Evolutionary conservation across 2,113 vertebrate species (phyloP), one percentile per base, ranked within the genome.

Genomic region (Eidolon helvum): DNA sequence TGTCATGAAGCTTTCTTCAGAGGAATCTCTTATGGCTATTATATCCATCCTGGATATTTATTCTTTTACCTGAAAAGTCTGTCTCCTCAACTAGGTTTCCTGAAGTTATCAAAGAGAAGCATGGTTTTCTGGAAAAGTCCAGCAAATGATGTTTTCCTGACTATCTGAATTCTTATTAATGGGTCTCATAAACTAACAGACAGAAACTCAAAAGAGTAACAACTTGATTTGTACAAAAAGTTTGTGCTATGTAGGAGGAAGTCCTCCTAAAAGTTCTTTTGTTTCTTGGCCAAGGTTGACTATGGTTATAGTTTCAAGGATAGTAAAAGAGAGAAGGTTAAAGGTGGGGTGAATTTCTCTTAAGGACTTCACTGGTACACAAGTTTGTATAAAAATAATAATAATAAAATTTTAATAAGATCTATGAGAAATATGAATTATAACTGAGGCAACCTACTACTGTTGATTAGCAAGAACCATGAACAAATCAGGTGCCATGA

Each of bases 131-230:
- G 35, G 50, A 77, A 83, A 89, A 6, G 30, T 74, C 43, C 5
- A 53, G 65, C 16, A 89, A 86, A 61, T 2, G 30, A 7, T 68
- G 7, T 78, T 89, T 91, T 93, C 21, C 24, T 74, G 38, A 83
- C 16, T 91, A 21, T 28, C 19, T 86, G 19, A 7, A 35, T 85
- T 92, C 95, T 86, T 91, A 84, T 87, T 61, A 97, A 53, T 35
- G 8, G 10, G 1, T 59, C 38, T 78, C 12, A 24, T 63, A 50
- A 50, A 5, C 18, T 77, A 16, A 69, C 35, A 43, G 18, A 65
- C 0, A 78, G 28, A 22, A 82, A 89, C n/a, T 78, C 30, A 43
- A 35, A 61, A 68, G 9, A 95, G 59, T 55, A 61, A 15, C 2
- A 50, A 72, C 2, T 79, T 80, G n/a, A 55, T 85, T 91, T 91